Evolutionary conservation across 2,888 invertebrate species (phyloP), one percentile per base, ranked within the genome.

Genomic region (Morpho achilles): DNA sequence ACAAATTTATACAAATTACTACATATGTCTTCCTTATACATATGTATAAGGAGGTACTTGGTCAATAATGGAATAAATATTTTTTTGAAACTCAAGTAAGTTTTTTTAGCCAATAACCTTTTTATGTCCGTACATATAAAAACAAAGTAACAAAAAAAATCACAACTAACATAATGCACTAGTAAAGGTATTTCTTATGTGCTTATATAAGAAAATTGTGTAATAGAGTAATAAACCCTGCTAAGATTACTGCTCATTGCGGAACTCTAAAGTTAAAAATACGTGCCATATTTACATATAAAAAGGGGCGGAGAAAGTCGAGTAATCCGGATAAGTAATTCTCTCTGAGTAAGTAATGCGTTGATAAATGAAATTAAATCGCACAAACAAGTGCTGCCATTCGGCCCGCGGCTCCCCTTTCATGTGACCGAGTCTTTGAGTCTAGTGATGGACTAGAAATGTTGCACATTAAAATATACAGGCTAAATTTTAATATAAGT

Each of bases 291-390:
- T 82, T 82, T 79, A 75, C 79, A 81, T 79, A 77, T 66, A 65
- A 69, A 46, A 62, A 64, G 73, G 61, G 69, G 69, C 69, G 74
- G 76, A 79, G 73, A 72, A 77, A 75, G 76, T 71, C 70, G 76
- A 73, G 84, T 90, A 88, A 90, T 89, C 89, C 87, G 73, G 79
- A 75, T 88, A 89, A 89, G 89, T 88, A 87, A 87, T 88, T 86
- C 89, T 79, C 80, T 82, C 83, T 79, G 80, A 81, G 89, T 86
- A 87, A 88, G 88, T 89, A 90, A 90, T 90, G 88, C 89, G 88
- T 76, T 90, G 89, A 90, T 90, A 89, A 90, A 90, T 90, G 89
- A 87, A 90, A 90, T 90, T 90, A 90, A 90, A 90, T 90, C 88
- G 88, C 87, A 88, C 88, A 90, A 90, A 90, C 89, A 89, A 89